Percentiles rank a stretch among this genome's conserved stretches.
Evolutionary conservation across 2,797 vertebrate genomes (phyloP).

Genomic region (Aselliscus stoliczkanus): DNA sequence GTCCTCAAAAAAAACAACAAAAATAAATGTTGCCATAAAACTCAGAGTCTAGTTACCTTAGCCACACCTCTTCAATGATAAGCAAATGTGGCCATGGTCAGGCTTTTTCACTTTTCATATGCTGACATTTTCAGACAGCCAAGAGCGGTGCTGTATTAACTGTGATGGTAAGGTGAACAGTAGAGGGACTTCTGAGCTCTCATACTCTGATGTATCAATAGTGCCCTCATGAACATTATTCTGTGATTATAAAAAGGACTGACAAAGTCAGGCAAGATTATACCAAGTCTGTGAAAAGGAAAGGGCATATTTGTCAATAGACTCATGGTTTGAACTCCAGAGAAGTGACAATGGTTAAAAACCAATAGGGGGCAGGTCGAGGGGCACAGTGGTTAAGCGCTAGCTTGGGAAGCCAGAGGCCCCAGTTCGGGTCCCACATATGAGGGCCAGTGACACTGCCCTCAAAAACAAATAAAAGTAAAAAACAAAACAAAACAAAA

Average conservation of each 20-base stretch:
- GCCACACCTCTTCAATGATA: neutral
- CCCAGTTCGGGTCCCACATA: too few species aligned
- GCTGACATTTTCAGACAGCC: neutral
- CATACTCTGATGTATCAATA: neutral
- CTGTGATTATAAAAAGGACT: neutral
- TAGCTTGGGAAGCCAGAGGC: too few species aligned
- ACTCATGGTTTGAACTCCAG: neutral
- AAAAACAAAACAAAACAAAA: too few species aligned
- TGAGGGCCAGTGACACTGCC: too few species aligned
- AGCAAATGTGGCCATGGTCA: neutral
- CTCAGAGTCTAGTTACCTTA: neutral
- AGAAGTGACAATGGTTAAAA: neutral
- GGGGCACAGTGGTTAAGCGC: too few species aligned
- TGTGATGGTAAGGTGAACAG: neutral
- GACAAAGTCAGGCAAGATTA: neutral
- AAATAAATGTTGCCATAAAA: conserved; percentile 47
- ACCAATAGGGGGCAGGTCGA: too few species aligned
- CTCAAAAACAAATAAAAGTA: too few species aligned
- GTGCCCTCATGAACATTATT: neutral
- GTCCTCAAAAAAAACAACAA: too few species aligned
- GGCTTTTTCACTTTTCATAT: neutral
- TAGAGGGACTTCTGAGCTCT: neutral
- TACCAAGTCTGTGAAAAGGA: neutral
- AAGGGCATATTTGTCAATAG: neutral
- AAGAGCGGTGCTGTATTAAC: neutral